Evolutionary conservation across 1,140 invertebrate genomes (phyloP).

Genomic region (Tetramorium alpestre): DNA sequence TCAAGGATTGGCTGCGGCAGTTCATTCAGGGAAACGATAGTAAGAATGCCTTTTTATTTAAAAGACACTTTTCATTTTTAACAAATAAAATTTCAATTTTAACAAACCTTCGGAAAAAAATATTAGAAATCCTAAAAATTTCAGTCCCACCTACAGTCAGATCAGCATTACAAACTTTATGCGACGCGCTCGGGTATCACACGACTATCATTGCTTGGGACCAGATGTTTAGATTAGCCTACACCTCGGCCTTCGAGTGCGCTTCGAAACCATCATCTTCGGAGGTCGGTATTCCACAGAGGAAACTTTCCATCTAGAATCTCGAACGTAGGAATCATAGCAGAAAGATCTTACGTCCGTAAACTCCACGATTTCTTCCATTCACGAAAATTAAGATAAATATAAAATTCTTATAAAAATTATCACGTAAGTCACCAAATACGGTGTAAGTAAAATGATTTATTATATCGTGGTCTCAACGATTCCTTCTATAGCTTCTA

Average conservation of each 20-base stretch:
- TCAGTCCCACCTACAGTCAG: conserved; percentile 88
- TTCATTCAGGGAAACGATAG: conserved; percentile 76
- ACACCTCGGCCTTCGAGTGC: conserved; percentile 78
- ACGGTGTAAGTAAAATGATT: too few relatives aligned
- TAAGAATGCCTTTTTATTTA: conserved; percentile 41
- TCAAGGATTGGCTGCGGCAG: conserved; percentile 89
- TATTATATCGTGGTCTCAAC: too few relatives aligned
- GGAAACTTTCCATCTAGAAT: not conserved
- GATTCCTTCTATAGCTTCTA: too few relatives aligned
- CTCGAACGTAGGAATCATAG: not conserved
- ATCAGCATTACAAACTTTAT: conserved; percentile 89
- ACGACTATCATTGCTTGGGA: conserved; percentile 92
- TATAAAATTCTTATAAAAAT: too few relatives aligned
- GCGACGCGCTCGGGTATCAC: conserved; percentile 91
- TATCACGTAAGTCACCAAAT: too few relatives aligned
- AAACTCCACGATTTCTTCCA: too few relatives aligned
- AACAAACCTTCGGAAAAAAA: not conserved
- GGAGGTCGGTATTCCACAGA: conserved; percentile 61
- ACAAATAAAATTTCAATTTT: not conserved
- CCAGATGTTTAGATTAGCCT: conserved; percentile 88
- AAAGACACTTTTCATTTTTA: not conserved
- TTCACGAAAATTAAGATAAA: too few relatives aligned
- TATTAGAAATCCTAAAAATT: conserved; percentile 30
- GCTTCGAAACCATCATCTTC: conserved; percentile 70
- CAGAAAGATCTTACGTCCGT: not conserved